A percentile compares a stretch with the other conserved stretches of the same genome.
Conservation (phyloP, 2,888 invertebrate species). For the Aleiodes alternator region DNA sequence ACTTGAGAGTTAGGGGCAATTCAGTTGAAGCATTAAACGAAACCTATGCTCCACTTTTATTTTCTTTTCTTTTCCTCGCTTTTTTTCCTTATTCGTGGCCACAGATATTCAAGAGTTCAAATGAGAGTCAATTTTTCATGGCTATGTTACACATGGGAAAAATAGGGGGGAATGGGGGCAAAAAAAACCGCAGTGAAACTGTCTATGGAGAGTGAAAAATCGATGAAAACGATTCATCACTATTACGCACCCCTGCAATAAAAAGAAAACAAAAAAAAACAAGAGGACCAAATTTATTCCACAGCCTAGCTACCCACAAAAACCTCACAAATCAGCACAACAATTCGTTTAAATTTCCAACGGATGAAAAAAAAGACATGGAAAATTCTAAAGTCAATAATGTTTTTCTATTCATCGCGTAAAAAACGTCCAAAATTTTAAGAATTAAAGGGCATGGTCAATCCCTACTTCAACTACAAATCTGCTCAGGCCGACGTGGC, state of each 20-base stretch:
- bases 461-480: too few species aligned
- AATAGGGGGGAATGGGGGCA: background rate
- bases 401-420: too few species aligned
- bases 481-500: too few species aligned
- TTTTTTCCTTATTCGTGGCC: conserved; percentile 10
- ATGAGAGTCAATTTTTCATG: conserved; percentile 28
- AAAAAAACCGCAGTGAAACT: conserved; percentile 12
- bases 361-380: background rate
- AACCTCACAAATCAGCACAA: conserved; percentile 3
- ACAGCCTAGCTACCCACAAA: background rate
- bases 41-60: background rate
- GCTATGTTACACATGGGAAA: conserved; percentile 11
- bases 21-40: too few species aligned
- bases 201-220: conserved; percentile 18
- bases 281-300: background rate
- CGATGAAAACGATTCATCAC: conserved; percentile 23
- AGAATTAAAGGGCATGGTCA: too few species aligned
- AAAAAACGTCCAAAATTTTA: too few species aligned
- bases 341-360: background rate
- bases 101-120: conserved; percentile 30
- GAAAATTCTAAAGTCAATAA: background rate
- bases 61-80: conserved; percentile 2
- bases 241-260: conserved; percentile 7
- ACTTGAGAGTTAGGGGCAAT: too few species aligned
- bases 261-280: conserved; percentile 12